Evolutionary conservation across 2,888 invertebrate genomes (phyloP).

Genomic region (Oegoconia quadripuncta): DNA sequence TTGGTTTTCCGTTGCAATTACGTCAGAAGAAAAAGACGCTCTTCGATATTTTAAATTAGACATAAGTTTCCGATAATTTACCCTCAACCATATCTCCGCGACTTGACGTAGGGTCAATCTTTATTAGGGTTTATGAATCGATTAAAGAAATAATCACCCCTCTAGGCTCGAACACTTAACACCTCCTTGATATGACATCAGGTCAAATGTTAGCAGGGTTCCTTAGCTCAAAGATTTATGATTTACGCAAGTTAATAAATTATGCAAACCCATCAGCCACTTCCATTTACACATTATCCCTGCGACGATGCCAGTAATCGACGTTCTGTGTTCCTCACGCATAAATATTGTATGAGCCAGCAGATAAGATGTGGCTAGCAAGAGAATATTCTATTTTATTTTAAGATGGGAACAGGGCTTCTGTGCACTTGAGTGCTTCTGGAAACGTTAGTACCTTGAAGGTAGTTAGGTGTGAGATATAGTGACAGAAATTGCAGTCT

Average conservation of each 20-base stretch:
- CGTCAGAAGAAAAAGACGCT: too few species aligned
- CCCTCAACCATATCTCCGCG: too few species aligned
- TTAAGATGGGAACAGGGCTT: constrained; percentile 25
- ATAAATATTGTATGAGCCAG: constrained; percentile 65
- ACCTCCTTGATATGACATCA: too few species aligned
- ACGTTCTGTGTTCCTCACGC: constrained; percentile 60
- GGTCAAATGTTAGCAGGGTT: constrained; percentile 2
- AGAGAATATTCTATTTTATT: constrained; percentile 49
- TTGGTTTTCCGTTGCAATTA: too few species aligned
- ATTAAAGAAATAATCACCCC: too few species aligned
- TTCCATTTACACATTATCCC: constrained; percentile 4
- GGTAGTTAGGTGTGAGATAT: too few species aligned
- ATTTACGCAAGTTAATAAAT: background rate
- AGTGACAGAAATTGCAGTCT: too few species aligned
- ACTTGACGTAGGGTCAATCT: too few species aligned
- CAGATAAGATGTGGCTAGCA: constrained; percentile 49
- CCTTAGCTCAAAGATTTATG: background rate
- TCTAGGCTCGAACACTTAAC: too few species aligned
- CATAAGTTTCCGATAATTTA: too few species aligned
- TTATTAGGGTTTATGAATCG: too few species aligned
- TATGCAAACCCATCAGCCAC: background rate
- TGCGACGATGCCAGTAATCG: constrained; percentile 43
- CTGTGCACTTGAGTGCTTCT: constrained; percentile 22
- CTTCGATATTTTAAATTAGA: too few species aligned
- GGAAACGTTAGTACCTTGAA: background rate